Percentiles rank a stretch among this genome's conserved stretches.
These are phyloP conservation scores for Ooceraea biroi DNA, from an alignment of 1,140 invertebrate genomes.

Conservation along the genomic window DNA sequence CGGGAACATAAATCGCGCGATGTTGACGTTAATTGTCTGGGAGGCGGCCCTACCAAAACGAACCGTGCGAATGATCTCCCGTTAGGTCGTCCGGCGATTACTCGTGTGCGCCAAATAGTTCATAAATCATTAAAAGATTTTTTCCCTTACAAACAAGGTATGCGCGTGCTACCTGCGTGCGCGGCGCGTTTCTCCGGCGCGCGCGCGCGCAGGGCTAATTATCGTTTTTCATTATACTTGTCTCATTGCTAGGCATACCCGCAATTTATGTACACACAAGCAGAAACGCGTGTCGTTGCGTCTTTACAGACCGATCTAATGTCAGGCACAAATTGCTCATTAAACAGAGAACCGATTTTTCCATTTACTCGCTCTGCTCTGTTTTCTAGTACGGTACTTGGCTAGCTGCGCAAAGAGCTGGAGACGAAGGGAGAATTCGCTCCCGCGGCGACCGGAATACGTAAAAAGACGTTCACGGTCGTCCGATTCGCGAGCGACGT, in stretches of 20 bases:
- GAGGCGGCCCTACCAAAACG: background rate
- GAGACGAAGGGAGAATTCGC: background rate
- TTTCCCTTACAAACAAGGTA: background rate
- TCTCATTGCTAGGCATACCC: slow-evolving; percentile 30
- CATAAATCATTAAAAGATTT: slow-evolving; percentile 33
- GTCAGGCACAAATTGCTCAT: slow-evolving; percentile 45
- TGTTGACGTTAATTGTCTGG: slow-evolving; percentile 27
- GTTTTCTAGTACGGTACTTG: background rate
- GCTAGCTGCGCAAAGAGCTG: background rate
- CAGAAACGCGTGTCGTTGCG: slow-evolving; percentile 32
- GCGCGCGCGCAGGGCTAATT: slow-evolving; percentile 28
- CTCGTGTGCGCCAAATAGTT: background rate
- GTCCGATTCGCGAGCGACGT: slow-evolving; percentile 42
- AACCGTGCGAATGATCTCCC: slow-evolving; percentile 4
- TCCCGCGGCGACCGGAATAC: background rate
- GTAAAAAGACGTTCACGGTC: slow-evolving; percentile 24
- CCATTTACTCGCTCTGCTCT: slow-evolving; percentile 8
- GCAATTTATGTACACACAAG: slow-evolving; percentile 37
- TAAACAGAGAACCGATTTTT: slow-evolving; percentile 43
- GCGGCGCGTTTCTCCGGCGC: background rate
- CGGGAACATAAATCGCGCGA: background rate
- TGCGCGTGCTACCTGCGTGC: background rate
- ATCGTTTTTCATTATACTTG: slow-evolving; percentile 40
- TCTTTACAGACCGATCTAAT: slow-evolving; percentile 31
- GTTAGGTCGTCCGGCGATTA: slow-evolving; percentile 34